phyloP scores from a whole-genome alignment of 2,113 vertebrate species.

The Nibea coibor region DNA sequence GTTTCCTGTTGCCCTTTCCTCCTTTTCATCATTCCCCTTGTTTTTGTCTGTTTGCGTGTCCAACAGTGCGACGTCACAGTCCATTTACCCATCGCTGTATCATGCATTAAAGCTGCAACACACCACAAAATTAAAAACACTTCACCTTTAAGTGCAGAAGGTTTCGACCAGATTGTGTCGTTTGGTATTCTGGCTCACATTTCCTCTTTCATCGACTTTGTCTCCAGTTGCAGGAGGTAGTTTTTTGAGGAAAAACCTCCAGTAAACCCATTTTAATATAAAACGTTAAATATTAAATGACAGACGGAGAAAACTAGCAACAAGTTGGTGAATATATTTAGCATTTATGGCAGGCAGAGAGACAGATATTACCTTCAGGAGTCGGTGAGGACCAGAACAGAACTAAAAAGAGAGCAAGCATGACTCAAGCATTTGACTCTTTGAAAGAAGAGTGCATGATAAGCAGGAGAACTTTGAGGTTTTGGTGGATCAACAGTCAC shows the following conservation, averaged over 20 bases:
- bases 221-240: neutral
- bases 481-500: too few species aligned
- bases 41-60: neutral
- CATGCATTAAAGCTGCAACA: neutral
- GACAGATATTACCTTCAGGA: too few species aligned
- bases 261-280: neutral
- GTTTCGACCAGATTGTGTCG: neutral
- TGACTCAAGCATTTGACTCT: too few species aligned
- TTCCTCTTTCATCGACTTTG: neutral
- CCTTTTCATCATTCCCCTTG: neutral
- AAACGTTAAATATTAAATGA: too few species aligned
- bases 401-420: too few species aligned
- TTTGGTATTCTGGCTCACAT: neutral
- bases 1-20: neutral
- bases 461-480: neutral
- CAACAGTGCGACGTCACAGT: neutral
- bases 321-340: neutral
- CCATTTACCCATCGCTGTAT: constrained; percentile 13
- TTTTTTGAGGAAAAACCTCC: neutral
- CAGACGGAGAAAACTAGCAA: neutral
- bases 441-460: neutral
- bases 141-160: neutral
- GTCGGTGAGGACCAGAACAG: too few species aligned
- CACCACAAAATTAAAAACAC: constrained; percentile 32
- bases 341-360: neutral